Conservation (phyloP, 2,888 invertebrate species). For the Gastracanthus pulcherrimus region DNA sequence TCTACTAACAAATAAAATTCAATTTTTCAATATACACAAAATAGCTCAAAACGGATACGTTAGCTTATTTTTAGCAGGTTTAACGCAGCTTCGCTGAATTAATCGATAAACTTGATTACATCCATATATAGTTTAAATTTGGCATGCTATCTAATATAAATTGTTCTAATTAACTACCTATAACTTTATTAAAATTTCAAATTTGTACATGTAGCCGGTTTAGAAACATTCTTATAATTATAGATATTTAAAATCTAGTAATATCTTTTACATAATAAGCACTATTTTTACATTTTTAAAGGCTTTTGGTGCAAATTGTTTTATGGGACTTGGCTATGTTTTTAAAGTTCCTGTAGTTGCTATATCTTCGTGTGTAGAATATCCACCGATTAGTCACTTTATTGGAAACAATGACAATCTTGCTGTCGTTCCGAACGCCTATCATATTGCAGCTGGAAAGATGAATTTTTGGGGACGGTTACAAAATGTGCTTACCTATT, state of each 20-base stretch:
- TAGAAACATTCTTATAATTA: too few relatives aligned
- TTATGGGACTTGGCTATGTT: too few relatives aligned
- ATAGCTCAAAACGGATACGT: too few relatives aligned
- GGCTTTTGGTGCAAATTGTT: constrained; percentile 64
- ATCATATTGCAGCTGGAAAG: background rate
- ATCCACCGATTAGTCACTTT: constrained; percentile 59
- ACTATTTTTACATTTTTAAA: constrained; percentile 56
- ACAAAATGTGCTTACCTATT: constrained; percentile 54
- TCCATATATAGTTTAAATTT: too few relatives aligned
- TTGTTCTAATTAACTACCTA: background rate
- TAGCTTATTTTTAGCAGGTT: constrained; percentile 61
- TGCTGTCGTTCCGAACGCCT: constrained; percentile 53
- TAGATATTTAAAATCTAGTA: too few relatives aligned
- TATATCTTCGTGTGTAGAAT: constrained; percentile 50
- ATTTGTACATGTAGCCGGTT: too few relatives aligned
- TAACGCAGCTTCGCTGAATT: background rate
- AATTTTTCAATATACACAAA: too few relatives aligned
- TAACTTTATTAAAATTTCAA: too few relatives aligned
- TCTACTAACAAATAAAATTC: too few relatives aligned
- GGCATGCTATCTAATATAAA: too few relatives aligned
- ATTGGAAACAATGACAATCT: constrained; percentile 63
- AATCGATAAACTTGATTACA: too few relatives aligned
- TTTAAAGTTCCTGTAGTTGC: constrained; percentile 63
- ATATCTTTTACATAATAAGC: too few relatives aligned
- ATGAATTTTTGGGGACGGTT: constrained; percentile 64